phyloP scores from a whole-genome alignment of 2,888 invertebrate species.

The Iselma pallidipennis region DNA sequence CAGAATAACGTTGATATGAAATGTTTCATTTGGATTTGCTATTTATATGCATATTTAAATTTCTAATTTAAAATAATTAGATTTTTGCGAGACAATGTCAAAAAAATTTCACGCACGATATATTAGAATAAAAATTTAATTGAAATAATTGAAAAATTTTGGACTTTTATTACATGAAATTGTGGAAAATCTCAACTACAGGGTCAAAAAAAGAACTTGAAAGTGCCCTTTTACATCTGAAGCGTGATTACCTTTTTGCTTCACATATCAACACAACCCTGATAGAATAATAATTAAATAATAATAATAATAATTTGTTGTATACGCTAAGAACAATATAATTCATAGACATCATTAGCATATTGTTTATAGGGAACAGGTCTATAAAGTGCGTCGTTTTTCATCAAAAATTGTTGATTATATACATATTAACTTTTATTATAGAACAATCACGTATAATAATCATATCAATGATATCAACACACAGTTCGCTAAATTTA shows the following conservation, averaged over 20 bases:
- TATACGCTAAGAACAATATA: too few species aligned
- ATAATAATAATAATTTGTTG: too few species aligned
- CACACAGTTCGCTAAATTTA: too few species aligned
- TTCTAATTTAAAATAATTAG: conserved; percentile 10
- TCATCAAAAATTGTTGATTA: too few species aligned
- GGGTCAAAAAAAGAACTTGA: too few species aligned
- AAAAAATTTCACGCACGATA: conserved; percentile 39
- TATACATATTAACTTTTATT: too few species aligned
- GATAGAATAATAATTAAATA: neutral
- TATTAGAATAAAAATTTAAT: neutral
- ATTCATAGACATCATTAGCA: too few species aligned
- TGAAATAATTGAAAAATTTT: neutral
- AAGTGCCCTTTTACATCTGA: neutral
- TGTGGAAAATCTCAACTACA: too few species aligned
- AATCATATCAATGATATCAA: too few species aligned
- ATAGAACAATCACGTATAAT: too few species aligned
- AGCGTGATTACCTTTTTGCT: neutral
- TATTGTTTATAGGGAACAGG: too few species aligned
- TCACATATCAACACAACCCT: neutral
- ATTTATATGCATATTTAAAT: conserved; percentile 7
- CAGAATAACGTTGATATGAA: conserved; percentile 22
- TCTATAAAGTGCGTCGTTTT: too few species aligned
- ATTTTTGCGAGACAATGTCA: conserved; percentile 32
- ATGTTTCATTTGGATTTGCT: conserved; percentile 17
- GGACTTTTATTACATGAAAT: neutral